Evolutionary conservation across 2,888 invertebrate species (phyloP), one percentile per base, ranked within the genome.

Genomic region (Ormyrus rosae): DNA sequence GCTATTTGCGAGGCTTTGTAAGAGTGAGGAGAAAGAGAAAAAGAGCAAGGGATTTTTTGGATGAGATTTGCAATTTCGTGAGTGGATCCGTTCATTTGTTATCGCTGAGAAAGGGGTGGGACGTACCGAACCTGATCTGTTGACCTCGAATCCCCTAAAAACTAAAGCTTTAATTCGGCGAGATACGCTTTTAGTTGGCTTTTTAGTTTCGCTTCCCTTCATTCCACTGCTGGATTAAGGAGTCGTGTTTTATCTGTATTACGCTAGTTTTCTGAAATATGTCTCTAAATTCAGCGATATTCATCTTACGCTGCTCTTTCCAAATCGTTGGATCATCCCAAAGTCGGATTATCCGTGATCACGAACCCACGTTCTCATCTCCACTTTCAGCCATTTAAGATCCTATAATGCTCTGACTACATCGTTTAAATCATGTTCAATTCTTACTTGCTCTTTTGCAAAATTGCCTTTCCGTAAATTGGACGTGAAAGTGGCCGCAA

Each of bases 321-420:
- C 11, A 64, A 75, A 77, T 64, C 82, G 6, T 19, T 11, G 64
- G 67, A 78, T 75, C 72, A 63, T 56, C 46, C 58, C 56, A 68
- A 72, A 73, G 69, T 65, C 67, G 64, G 75, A 68, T 74, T 71
- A 50, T 65, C 65, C 64, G 6, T 34, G 34, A 63, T 13, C 34
- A 45, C 63, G 64, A 13, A 70, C 10, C 69, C 63, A 50, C 72
- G n/a, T 19, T 8, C 45, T 48, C 34, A 68, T 19, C 13, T 45
- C 6, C 8, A 45, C 46, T 50, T 60, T 19, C 34, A 45, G 56
- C 9, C 53, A 68, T 68, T 56, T 34, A 50, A 2, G 34, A 51
- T 51, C 50, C 48, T 50, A 60, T 19, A 34, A 50, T 10, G 19
- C 11, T 58, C 34, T 45, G 5, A 13, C 11, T 13, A 10, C 9